Percentiles rank a stretch among this genome's conserved stretches.
Conservation (phyloP, 1,140 invertebrate species). For the Adoxophyes honmai region DNA sequence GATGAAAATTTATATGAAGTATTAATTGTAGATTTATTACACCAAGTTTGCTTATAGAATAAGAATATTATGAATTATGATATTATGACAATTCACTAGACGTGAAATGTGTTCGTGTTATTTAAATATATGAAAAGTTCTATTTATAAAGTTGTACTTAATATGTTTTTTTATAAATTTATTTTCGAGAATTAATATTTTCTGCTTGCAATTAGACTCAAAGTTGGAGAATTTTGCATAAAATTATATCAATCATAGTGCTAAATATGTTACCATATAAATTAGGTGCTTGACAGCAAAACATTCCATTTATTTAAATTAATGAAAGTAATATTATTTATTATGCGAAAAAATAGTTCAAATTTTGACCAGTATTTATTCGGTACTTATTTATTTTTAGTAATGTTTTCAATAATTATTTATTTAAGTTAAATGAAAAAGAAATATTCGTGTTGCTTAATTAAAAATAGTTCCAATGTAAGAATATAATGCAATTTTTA, state of each 20-base stretch:
- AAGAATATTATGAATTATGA: slow-evolving; percentile 1
- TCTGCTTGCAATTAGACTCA: no score
- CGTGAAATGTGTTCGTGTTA: background rate
- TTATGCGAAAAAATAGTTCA: no score
- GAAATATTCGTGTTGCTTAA: no score
- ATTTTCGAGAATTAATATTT: no score
- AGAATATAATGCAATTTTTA: no score
- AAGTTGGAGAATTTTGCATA: no score
- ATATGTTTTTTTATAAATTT: background rate
- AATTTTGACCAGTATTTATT: slow-evolving; percentile 11
- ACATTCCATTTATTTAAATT: no score
- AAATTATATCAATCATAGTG: background rate
- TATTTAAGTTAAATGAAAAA: no score
- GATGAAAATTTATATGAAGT: slow-evolving; percentile 5
- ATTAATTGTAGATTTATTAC: slow-evolving; percentile 3
- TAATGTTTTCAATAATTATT: no score
- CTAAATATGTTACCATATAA: slow-evolving; percentile 1
- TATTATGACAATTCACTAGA: slow-evolving; percentile 7
- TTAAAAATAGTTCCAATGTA: no score
- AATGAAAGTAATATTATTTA: no score
- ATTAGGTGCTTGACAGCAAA: no score
- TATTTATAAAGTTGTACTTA: background rate
- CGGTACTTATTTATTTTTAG: slow-evolving; percentile 9
- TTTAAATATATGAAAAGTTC: background rate
- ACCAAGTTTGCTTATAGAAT: slow-evolving; percentile 5